These are phyloP conservation scores for Drosophila setifemur DNA, from an alignment of 1,140 invertebrate species.

Conservation along the genomic window DNA sequence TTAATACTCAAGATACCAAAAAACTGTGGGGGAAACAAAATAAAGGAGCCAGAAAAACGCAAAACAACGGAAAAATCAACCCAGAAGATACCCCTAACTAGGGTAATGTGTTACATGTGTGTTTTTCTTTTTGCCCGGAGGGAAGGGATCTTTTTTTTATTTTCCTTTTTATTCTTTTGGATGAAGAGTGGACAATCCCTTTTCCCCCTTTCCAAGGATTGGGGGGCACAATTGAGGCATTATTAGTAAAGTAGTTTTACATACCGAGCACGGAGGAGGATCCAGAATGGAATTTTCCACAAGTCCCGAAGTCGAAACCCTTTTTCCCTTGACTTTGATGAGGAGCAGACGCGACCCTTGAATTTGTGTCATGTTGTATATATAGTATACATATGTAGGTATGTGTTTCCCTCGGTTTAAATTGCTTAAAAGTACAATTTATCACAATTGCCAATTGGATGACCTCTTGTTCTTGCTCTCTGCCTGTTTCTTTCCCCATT, in stretches of 20 bases:
- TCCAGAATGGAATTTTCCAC: slow-evolving; percentile 12
- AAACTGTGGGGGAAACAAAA: slow-evolving; percentile 23
- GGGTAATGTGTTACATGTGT: slow-evolving; percentile 66
- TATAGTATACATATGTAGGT: neutral
- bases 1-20: slow-evolving; percentile 76
- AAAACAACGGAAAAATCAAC: slow-evolving; percentile 19
- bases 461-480: slow-evolving; percentile 13
- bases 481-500: slow-evolving; percentile 6
- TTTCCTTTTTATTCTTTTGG: neutral
- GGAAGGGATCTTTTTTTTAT: neutral
- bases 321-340: slow-evolving; percentile 59
- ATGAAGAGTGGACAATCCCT: slow-evolving; percentile 19
- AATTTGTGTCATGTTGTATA: neutral
- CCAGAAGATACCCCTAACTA: slow-evolving; percentile 48
- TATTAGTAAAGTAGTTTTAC: slow-evolving; percentile 79
- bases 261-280: slow-evolving; percentile 21
- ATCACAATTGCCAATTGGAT: slow-evolving; percentile 78
- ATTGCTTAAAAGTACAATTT: slow-evolving; percentile 80
- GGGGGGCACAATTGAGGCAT: slow-evolving; percentile 76
- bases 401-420: slow-evolving; percentile 39
- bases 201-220: slow-evolving; percentile 26
- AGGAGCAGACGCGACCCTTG: slow-evolving; percentile 35
- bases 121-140: slow-evolving; percentile 3
- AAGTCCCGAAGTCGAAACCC: slow-evolving; percentile 20
- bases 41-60: slow-evolving; percentile 17